Base-by-base conservation (phyloP, 1,140 invertebrate genomes). In the Macrobrachium nipponense region DNA sequence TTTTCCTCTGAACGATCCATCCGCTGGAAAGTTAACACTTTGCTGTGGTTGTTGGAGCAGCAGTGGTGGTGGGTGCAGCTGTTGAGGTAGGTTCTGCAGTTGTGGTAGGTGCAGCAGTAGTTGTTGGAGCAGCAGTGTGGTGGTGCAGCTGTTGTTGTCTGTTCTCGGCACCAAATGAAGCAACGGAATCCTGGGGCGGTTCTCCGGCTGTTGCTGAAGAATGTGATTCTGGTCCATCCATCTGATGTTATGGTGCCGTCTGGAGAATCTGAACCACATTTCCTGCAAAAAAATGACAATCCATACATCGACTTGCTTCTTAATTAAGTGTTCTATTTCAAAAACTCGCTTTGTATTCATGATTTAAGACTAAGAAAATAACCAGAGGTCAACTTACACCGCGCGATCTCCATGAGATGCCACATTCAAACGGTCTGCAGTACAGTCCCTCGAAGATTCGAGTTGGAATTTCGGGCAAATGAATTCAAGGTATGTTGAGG, bases 401-500 rank as follows among this genome's bases (percentile, higher is more conserved):
- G 59, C 77, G 5, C 77, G 77, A 36, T 23, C 4, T 23, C 64
- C 64, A 23, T 58, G 64, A 44, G 36, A 81, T n/a, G 43, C 59
- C 14, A 81, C 18, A 12, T 72, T 59, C n/a, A n/a, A n/a, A n/a
- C n/a, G n/a, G n/a, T n/a, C n/a, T n/a, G n/a, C n/a, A n/a, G 18
- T 14, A 27, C 80, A 81, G 64, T 70, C 27, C 2, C 43, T 11
- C 0, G 80, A 81, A 59, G 44, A 51, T 62, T 81, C 64, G 6
- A 81, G 80, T 58, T 81, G 17, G 44, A 81, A 81, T 2, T 7
- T 10, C 4, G 80, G 80, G 59, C 80, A 81, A 15, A 70, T 72
- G 80, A 66, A 81, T n/a, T 72, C 64, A 62, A 81, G 18, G 44
- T 81, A 81, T 14, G 80, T 81, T 18, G 64, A 72, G 2, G n/a